These are phyloP conservation scores for Pantherophis guttatus DNA, from an alignment of 2,113 vertebrate species.

Conservation along the genomic window DNA sequence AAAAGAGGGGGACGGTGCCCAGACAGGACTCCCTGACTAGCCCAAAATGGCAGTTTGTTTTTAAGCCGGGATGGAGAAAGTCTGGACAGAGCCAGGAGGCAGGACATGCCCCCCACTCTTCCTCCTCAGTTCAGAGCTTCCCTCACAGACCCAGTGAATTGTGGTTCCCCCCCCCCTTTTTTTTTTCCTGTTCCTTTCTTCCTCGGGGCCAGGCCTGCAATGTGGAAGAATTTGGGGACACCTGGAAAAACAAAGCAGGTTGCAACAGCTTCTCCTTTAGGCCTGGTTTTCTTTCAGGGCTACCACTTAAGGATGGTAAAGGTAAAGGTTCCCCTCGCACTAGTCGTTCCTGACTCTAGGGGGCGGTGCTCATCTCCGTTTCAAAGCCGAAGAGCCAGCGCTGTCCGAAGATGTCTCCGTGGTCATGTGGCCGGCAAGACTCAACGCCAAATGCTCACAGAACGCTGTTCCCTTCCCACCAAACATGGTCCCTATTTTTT, in stretches of 20 bases:
- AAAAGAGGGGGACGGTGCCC: neutral
- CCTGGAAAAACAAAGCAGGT: neutral
- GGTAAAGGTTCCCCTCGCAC: too few species aligned
- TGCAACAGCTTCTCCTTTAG: neutral
- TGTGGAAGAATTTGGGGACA: neutral
- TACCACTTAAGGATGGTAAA: too few species aligned
- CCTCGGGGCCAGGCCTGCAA: neutral
- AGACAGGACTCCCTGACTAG: fast-evolving
- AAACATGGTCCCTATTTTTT: too few species aligned
- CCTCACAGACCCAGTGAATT: too few species aligned
- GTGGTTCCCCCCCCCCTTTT: neutral
- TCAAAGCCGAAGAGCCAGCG: too few species aligned
- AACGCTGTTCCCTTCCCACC: too few species aligned
- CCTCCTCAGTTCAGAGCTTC: neutral
- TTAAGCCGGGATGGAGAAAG: neutral
- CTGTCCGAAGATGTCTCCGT: too few species aligned
- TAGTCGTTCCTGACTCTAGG: too few species aligned
- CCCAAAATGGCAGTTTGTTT: neutral
- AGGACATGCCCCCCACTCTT: neutral
- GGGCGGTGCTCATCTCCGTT: too few species aligned
- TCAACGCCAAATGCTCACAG: too few species aligned
- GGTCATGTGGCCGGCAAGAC: too few species aligned
- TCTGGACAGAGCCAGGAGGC: neutral
- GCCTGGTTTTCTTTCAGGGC: neutral
- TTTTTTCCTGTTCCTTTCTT: neutral